These are phyloP conservation scores for Thumatha senex DNA, from an alignment of 2,888 invertebrate genomes.

Conservation along the genomic window DNA sequence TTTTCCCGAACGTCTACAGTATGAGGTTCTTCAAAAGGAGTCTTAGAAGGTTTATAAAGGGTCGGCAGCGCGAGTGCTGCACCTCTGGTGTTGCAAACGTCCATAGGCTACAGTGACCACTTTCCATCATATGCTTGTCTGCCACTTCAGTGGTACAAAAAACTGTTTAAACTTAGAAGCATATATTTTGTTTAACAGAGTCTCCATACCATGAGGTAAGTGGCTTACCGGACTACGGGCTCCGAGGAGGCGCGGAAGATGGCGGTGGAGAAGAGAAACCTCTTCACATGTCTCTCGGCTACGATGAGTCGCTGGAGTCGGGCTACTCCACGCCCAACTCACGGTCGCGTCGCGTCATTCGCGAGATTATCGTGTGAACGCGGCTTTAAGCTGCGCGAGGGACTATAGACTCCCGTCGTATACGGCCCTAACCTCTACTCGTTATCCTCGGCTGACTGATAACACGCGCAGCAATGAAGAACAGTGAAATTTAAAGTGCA, in stretches of 20 bases:
- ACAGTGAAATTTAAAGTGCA: constrained; percentile 20
- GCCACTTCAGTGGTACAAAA: too few relatives aligned
- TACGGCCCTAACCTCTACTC: constrained; percentile 1
- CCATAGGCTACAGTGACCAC: too few relatives aligned
- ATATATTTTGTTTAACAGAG: constrained; percentile 78
- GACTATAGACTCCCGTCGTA: background rate
- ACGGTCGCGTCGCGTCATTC: constrained; percentile 94
- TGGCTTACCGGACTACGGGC: constrained; percentile 92
- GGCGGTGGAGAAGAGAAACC: constrained; percentile 89
- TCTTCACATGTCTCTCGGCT: constrained; percentile 93
- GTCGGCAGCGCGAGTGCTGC: too few relatives aligned
- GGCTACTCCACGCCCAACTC: constrained; percentile 98
- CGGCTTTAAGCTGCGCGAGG: constrained; percentile 28
- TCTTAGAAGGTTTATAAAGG: too few relatives aligned
- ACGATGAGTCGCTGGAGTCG: constrained; percentile 96
- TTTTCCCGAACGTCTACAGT: too few relatives aligned
- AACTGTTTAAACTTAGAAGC: too few relatives aligned
- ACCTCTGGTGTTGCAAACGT: too few relatives aligned
- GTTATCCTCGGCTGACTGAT: background rate
- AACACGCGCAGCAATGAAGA: constrained; percentile 17
- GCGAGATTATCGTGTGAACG: constrained; percentile 95
- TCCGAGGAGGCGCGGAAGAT: constrained; percentile 87
- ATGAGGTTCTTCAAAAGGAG: too few relatives aligned
- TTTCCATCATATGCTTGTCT: too few relatives aligned
- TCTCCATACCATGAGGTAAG: constrained; percentile 97